Evolutionary conservation across 2,797 vertebrate genomes (phyloP).

Genomic region (Lacerta agilis): DNA sequence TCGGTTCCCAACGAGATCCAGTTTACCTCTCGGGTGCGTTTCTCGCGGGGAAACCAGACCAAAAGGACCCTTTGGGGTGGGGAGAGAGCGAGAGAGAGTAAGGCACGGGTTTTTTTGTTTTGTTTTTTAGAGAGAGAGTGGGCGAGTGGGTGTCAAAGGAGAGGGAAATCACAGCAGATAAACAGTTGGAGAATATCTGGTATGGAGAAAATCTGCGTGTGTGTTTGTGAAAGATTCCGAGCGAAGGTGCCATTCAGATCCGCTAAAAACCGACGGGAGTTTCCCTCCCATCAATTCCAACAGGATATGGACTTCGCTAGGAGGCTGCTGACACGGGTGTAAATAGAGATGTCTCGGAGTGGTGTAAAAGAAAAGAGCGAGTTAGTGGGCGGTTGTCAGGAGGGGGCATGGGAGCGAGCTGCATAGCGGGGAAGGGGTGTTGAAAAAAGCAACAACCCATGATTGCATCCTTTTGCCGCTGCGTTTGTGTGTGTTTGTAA

Average conservation of each 20-base stretch:
- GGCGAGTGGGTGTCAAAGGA: slow-evolving; percentile 1
- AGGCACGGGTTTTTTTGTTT: neutral
- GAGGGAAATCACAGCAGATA: neutral
- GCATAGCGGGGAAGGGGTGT: neutral
- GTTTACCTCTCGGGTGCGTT: slow-evolving; percentile 30
- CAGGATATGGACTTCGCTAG: neutral
- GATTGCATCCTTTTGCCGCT: neutral
- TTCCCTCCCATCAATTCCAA: neutral
- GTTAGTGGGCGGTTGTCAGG: neutral
- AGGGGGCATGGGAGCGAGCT: neutral
- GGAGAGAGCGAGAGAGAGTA: too few species aligned
- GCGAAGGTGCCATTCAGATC: neutral
- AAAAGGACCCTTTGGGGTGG: neutral
- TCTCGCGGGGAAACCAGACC: slow-evolving; percentile 43
- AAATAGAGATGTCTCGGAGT: slow-evolving; percentile 4
- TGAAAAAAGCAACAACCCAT: neutral
- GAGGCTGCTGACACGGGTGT: neutral
- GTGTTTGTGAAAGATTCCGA: neutral
- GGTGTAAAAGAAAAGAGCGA: neutral
- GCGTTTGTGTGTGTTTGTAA: neutral
- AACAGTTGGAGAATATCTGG: neutral
- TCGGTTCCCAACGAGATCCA: neutral
- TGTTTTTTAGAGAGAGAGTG: neutral
- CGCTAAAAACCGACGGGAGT: neutral
- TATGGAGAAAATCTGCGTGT: neutral